Percentiles rank a stretch among this genome's conserved stretches.
Conservation (phyloP, 2,888 invertebrate genomes). For the Uropetala carovei region DNA sequence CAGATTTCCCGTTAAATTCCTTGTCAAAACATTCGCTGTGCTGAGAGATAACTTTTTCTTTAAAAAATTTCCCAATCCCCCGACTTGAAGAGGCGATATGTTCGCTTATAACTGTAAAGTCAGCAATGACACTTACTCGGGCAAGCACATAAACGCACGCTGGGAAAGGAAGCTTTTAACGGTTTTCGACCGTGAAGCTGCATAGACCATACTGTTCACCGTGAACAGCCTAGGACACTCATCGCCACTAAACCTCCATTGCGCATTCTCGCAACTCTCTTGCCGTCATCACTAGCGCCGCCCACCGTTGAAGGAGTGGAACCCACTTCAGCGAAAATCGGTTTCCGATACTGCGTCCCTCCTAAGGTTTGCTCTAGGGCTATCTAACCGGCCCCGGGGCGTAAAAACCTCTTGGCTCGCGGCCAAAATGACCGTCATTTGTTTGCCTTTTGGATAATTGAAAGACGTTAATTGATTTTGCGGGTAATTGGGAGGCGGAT, state of each 20-base stretch:
- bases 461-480: conserved; percentile 60
- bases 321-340: conserved; percentile 42
- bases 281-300: not conserved
- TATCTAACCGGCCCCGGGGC: conserved; percentile 25
- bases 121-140: not conserved
- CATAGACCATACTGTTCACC: not conserved
- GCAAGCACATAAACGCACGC: not conserved
- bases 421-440: conserved; percentile 55
- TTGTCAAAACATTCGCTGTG: not conserved
- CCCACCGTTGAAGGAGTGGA: not conserved
- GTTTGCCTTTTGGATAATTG: conserved; percentile 58
- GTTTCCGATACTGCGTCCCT: conserved; percentile 43
- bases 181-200: not conserved
- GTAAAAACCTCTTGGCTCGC: conserved; percentile 25
- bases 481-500: conserved; percentile 38
- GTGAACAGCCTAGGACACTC: not conserved
- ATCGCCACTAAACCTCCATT: not conserved
- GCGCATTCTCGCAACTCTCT: not conserved
- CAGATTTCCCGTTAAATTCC: conserved; percentile 9
- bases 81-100: not conserved
- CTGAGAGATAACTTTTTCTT: not conserved
- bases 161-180: not conserved
- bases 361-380: conserved; percentile 31
- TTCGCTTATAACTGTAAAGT: not conserved
- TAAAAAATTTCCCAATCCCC: not conserved